A percentile compares a stretch with the other conserved stretches of the same genome.
phyloP scores from a whole-genome alignment of 1,140 invertebrate species.

The Frieseomelitta varia region DNA sequence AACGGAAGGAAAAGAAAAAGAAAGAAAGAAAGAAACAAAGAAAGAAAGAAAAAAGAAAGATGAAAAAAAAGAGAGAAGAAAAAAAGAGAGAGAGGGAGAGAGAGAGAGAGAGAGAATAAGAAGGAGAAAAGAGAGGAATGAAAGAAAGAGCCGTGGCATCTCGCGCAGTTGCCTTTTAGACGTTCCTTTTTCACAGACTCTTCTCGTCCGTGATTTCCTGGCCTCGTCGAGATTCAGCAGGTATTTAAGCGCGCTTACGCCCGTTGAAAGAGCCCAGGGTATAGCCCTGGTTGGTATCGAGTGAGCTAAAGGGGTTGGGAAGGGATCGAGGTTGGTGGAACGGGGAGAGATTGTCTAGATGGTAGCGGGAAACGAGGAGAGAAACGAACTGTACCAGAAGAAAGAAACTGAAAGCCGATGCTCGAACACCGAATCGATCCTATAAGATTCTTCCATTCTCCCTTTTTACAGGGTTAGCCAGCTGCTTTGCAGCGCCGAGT shows the following conservation, averaged over 20 bases:
- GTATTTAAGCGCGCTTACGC: constrained; percentile 66
- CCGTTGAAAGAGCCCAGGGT: constrained; percentile 30
- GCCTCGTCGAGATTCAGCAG: constrained; percentile 56
- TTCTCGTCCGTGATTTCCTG: constrained; percentile 50
- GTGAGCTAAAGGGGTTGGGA: constrained; percentile 46
- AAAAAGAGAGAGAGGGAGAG: background rate
- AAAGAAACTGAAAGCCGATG: constrained; percentile 62
- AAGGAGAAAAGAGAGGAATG: background rate
- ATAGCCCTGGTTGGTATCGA: constrained; percentile 44
- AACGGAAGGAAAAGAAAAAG: background rate
- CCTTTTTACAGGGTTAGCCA: constrained; percentile 57
- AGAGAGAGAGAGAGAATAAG: background rate
- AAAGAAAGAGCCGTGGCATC: constrained; percentile 39
- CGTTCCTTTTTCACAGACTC: constrained; percentile 40
- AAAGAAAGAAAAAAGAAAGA: background rate
- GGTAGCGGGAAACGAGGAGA: background rate
- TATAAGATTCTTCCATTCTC: constrained; percentile 57
- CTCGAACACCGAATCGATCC: constrained; percentile 67
- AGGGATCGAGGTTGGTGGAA: background rate
- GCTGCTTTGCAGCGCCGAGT: constrained; percentile 38
- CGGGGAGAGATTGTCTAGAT: constrained; percentile 32
- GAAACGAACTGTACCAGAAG: constrained; percentile 15
- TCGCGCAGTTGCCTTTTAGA: constrained; percentile 30
- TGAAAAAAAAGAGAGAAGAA: background rate
- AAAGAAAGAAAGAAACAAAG: background rate